Evolutionary conservation across 2,797 vertebrate species (phyloP), one percentile per base, ranked within the genome.

Genomic region (Peromyscus melanophrys): DNA sequence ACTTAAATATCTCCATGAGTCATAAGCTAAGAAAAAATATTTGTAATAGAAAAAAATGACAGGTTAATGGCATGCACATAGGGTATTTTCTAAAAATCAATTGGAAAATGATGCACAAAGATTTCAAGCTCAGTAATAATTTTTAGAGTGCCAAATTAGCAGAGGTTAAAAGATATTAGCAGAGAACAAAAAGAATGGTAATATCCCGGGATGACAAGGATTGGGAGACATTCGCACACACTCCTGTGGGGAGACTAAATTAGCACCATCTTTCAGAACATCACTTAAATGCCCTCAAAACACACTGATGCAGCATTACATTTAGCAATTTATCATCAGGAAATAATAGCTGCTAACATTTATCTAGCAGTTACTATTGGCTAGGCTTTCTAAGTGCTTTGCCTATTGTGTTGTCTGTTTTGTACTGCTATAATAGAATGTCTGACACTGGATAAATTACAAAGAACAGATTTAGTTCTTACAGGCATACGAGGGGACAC

Each of bases 21-120:
- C 94, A 97, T 81, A 97, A 92, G 95, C 75, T 84, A 95, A 95
- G 92, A 94, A 96, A 97, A 96, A 97, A 95, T 84, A 96, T 89
- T 95, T 96, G 8, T 49, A 93, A 77, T 87, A 49, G 67, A 89
- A 87, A 96, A 76, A 95, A 87, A 93, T 92, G 94, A 92, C 73
- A 97, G 71, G 63, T 57, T 97, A 89, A 96, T 96, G 76, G 69
- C 69, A 95, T 81, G 71, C 92, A 86, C 94, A 84, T 95, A 82
- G 61, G 37, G 19, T 81, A 73, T 92, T 96, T 96, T 95, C 92
- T 94, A 92, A 96, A 97, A 96, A 92, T 94, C 78, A 92, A 96
- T 80, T 93, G 86, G 89, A 92, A 96, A 96, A 96, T 78, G 89
- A 86, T 76, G 49, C n/a, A 63, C 93, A 89, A 88, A 82, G 73